Conservation (phyloP, 2,888 invertebrate species). For the Diarsia brunnea region DNA sequence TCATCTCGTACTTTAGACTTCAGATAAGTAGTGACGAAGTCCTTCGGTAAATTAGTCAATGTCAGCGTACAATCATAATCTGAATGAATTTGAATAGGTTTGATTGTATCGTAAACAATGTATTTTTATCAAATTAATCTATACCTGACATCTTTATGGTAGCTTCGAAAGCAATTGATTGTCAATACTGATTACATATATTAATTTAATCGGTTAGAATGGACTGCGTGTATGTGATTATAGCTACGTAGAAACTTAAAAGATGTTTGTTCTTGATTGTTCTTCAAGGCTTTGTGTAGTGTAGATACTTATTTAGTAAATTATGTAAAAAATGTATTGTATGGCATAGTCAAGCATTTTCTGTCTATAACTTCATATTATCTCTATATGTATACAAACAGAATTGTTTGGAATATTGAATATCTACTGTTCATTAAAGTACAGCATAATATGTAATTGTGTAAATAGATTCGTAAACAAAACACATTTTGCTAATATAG, state of each 20-base stretch:
- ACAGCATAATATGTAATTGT: neutral
- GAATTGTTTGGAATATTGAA: neutral
- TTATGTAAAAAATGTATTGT: neutral
- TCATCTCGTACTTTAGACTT: neutral
- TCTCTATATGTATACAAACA: neutral
- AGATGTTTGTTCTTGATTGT: conserved; percentile 2
- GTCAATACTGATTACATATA: conserved; percentile 33
- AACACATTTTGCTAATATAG: conserved; percentile 67
- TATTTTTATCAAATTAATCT: conserved; percentile 1
- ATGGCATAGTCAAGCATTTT: neutral
- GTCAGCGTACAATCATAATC: conserved; percentile 16
- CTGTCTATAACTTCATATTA: neutral
- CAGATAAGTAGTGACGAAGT: neutral
- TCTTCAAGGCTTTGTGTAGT: neutral
- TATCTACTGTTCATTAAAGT: neutral
- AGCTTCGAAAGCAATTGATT: conserved; percentile 42
- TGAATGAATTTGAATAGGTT: conserved; percentile 1
- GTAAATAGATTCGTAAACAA: conserved; percentile 39
- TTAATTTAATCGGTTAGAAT: neutral
- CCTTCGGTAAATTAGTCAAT: neutral
- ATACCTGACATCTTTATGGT: conserved; percentile 11
- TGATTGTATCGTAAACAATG: neutral
- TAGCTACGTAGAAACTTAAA: neutral
- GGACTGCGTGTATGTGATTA: conserved; percentile 9
- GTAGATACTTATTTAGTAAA: neutral